phyloP scores from a whole-genome alignment of 2,113 vertebrate species.

The Tachysurus vachellii region DNA sequence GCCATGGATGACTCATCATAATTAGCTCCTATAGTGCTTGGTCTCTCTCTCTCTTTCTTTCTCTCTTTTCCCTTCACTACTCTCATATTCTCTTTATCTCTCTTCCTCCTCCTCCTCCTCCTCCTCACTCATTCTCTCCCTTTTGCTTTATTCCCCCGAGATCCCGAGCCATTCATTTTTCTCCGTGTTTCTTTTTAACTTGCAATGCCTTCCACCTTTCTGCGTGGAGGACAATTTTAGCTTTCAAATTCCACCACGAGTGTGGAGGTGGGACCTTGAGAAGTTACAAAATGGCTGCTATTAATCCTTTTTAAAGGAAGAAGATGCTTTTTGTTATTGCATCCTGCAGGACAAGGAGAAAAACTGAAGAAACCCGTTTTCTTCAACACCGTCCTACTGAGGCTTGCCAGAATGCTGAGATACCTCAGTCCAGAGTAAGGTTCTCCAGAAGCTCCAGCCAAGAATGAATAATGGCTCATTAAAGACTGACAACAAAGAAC shows the following conservation, averaged over 20 bases:
- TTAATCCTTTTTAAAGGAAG: neutral
- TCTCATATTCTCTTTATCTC: conserved; percentile 21
- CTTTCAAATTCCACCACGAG: conserved; percentile 4
- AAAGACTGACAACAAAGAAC: neutral
- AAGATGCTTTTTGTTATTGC: neutral
- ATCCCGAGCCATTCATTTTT: conserved; percentile 18
- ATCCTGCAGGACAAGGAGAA: neutral
- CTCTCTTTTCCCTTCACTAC: neutral
- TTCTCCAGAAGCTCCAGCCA: neutral
- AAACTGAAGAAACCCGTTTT: neutral
- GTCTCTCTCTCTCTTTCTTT: conserved; percentile 4
- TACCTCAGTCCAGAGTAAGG: too few species aligned
- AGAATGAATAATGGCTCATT: neutral
- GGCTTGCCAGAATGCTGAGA: neutral
- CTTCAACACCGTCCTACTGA: neutral
- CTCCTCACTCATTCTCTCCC: conserved; percentile 10
- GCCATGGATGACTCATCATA: conserved; percentile 45
- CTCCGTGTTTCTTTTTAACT: neutral
- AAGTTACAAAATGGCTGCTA: conserved; percentile 13
- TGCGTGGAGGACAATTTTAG: conserved; percentile 1
- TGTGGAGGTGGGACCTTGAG: conserved; percentile 17
- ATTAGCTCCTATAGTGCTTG: conserved; percentile 30
- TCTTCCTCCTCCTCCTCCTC: neutral
- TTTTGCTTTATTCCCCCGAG: neutral
- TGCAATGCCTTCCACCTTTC: neutral